Evolutionary conservation across 1,140 invertebrate genomes (phyloP).

Genomic region (Yoshiicerus persimilis): DNA sequence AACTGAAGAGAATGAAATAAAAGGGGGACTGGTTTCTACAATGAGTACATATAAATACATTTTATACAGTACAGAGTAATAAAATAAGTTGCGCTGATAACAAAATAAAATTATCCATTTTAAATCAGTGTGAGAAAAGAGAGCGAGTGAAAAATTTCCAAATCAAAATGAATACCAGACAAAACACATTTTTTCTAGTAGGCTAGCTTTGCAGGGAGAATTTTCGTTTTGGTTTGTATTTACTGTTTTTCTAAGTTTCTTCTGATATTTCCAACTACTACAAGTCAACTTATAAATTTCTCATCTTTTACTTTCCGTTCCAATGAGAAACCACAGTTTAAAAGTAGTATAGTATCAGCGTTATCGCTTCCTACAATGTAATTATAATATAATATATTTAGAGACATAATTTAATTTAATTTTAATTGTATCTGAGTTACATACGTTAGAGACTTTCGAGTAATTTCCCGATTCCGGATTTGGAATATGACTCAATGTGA

Average conservation of each 20-base stretch:
- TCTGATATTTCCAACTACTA: background rate
- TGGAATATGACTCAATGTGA: constrained; percentile 41
- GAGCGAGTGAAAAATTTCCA: background rate
- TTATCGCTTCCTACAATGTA: background rate
- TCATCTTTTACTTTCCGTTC: background rate
- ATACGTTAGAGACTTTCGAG: background rate
- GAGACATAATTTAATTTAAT: background rate
- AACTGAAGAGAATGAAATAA: background rate
- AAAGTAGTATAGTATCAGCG: background rate
- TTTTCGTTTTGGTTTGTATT: background rate
- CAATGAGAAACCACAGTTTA: background rate
- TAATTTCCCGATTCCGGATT: constrained; percentile 30
- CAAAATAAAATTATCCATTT: too few relatives aligned
- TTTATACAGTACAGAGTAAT: background rate
- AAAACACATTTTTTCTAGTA: constrained; percentile 45
- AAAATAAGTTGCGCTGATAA: background rate
- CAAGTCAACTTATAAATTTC: background rate
- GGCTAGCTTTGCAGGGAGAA: constrained; percentile 49
- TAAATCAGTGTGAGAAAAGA: background rate
- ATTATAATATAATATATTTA: too few relatives aligned
- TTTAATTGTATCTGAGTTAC: background rate
- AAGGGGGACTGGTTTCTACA: background rate
- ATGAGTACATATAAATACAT: background rate
- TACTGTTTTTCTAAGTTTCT: background rate
- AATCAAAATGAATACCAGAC: background rate